A percentile compares a stretch with the other conserved stretches of the same genome.
Evolutionary conservation across 2,888 invertebrate species (phyloP).

Genomic region (Zhuqinia jingwanae): DNA sequence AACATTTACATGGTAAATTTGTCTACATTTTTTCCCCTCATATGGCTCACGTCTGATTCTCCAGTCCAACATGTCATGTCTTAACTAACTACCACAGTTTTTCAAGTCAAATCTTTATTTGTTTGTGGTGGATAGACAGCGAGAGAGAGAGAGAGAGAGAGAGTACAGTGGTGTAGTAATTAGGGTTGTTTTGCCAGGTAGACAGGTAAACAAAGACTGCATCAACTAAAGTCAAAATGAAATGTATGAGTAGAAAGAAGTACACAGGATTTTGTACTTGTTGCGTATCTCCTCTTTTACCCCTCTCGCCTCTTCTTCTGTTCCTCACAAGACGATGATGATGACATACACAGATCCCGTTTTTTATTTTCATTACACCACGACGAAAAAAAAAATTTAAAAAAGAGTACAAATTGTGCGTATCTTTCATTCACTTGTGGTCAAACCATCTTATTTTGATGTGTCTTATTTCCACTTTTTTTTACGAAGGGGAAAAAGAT

Average conservation of each 20-base stretch:
- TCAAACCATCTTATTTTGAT: too few species aligned
- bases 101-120: too few species aligned
- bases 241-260: slow-evolving; percentile 36
- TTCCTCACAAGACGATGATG: background rate
- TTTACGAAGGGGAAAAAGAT: too few species aligned
- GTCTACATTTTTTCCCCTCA: slow-evolving; percentile 23
- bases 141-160: too few species aligned
- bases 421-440: slow-evolving; percentile 57
- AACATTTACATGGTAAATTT: slow-evolving; percentile 43
- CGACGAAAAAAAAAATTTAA: too few species aligned
- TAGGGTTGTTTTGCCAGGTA: slow-evolving; percentile 54
- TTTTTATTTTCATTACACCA: slow-evolving; percentile 30
- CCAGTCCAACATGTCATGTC: slow-evolving; percentile 46
- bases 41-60: slow-evolving; percentile 26
- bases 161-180: slow-evolving; percentile 26
- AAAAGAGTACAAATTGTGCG: slow-evolving; percentile 30
- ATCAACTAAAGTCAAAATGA: background rate
- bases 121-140: too few species aligned
- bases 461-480: too few species aligned
- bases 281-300: slow-evolving; percentile 36
- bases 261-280: background rate
- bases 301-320: slow-evolving; percentile 2
- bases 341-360: slow-evolving; percentile 12
- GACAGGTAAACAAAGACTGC: background rate
- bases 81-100: slow-evolving; percentile 32